Evolutionary conservation across 1,140 invertebrate genomes (phyloP).

Genomic region (Polyergus mexicanus): DNA sequence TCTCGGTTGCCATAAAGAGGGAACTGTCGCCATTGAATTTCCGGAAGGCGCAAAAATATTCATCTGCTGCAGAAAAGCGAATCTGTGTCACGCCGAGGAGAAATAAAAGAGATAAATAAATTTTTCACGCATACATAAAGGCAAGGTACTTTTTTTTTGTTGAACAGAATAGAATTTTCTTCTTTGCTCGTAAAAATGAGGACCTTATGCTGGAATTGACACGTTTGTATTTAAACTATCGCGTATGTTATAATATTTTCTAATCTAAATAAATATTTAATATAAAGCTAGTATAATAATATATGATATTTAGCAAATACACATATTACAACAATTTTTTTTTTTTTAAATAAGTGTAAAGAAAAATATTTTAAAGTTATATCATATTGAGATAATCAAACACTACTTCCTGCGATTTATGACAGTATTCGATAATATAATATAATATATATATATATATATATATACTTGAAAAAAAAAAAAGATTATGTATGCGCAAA

Average conservation of each 20-base stretch:
- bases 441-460: neutral
- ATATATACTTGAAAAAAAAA: neutral
- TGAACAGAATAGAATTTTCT: too few species aligned
- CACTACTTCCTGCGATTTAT: neutral
- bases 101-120: slow-evolving; percentile 37
- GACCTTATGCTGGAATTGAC: neutral
- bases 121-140: neutral
- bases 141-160: neutral
- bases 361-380: neutral
- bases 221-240: neutral
- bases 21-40: slow-evolving; percentile 69
- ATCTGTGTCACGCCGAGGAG: slow-evolving; percentile 45
- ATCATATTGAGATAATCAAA: neutral
- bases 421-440: too few species aligned
- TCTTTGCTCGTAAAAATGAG: neutral
- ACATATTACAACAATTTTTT: neutral
- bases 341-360: neutral
- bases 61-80: slow-evolving; percentile 53
- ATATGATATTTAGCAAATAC: neutral
- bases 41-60: slow-evolving; percentile 68
- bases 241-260: neutral
- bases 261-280: neutral
- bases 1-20: slow-evolving; percentile 68
- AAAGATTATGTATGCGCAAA: neutral
- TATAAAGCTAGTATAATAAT: too few species aligned